Base-by-base conservation (phyloP, 2,888 invertebrate genomes). In the Syrphus vitripennis region DNA sequence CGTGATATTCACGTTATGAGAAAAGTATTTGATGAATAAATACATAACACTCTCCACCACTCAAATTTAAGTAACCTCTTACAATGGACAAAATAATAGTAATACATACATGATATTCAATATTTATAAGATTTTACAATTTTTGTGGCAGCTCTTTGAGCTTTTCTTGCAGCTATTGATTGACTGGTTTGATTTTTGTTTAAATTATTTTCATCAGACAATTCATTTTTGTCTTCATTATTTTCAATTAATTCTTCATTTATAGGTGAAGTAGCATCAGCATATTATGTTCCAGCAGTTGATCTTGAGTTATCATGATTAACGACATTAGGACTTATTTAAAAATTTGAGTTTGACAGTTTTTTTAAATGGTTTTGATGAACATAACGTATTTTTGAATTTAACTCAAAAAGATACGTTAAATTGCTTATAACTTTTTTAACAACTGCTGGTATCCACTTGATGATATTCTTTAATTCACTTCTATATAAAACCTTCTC, bases 371-470 rank as follows among this genome's bases (percentile, higher is more conserved):
- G 69, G 26, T 69, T 69, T 37, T 69, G 50, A n/a, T 69, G 53
- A 37, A 24, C 37, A 53, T 37, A 69, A 10, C 69, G 69, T 40
- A 53, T 69, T 69, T 53, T 69, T n/a, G 24, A 69, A 29, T 69
- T 53, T 24, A 69, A 53, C 16, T 53, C 53, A 34, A 69, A 21
- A 53, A 69, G 50, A 69, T 69, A 53, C n/a, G 53, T 69, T 37
- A 69, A 24, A 37, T 16, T 69, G n/a, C 69, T 69, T 16, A 69
- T n/a, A 12, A 69, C 37, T 53, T 69, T 69, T 53, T 53, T 53
- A 9, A 69, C 69, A 9, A 69, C 53, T 34, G 40, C 69, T 53
- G 34, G 69, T 24, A 69, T 53, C 53, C 69, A 69, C 40, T 69
- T 69, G 34, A 69, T 48, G 31, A 31, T 40, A 16, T 7, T 40